phyloP scores from a whole-genome alignment of 30 jellyfish, hydroid and myxozoan species.

The Hydractinia symbiolongicarpus region DNA sequence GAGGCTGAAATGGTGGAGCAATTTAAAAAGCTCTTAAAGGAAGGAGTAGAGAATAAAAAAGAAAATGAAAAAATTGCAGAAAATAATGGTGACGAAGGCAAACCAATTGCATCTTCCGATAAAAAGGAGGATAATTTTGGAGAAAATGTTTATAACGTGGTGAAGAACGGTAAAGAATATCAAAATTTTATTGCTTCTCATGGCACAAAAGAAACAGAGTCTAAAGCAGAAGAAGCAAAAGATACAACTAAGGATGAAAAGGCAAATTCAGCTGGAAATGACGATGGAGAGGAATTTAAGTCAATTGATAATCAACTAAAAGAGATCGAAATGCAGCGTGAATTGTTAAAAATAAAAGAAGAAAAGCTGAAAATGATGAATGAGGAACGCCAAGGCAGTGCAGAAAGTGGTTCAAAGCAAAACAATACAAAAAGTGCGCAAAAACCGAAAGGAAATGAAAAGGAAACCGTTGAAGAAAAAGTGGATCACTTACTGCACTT shows the following conservation, averaged over 20 bases:
- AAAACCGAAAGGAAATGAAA: neutral
- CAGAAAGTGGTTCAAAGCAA: neutral
- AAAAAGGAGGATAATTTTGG: neutral
- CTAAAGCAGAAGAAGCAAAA: neutral
- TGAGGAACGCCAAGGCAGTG: neutral
- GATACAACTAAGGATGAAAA: neutral
- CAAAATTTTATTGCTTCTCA: neutral
- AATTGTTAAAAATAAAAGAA: neutral
- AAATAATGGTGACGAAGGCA: neutral
- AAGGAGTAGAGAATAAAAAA: neutral
- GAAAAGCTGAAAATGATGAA: neutral
- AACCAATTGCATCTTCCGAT: neutral
- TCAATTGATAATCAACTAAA: neutral
- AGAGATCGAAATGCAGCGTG: neutral
- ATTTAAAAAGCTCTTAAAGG: neutral
- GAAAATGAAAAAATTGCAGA: neutral
- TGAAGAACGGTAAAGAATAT: neutral
- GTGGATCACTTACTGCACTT: constrained; percentile 4
- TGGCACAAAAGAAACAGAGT: neutral
- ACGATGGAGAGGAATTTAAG: neutral
- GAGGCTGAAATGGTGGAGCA: constrained; percentile 1
- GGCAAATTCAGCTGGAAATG: neutral
- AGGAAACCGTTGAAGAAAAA: neutral
- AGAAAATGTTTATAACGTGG: neutral
- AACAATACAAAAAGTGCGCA: constrained; percentile 3